Conservation (phyloP, 1,140 invertebrate species). For the Amyelois transitella region DNA sequence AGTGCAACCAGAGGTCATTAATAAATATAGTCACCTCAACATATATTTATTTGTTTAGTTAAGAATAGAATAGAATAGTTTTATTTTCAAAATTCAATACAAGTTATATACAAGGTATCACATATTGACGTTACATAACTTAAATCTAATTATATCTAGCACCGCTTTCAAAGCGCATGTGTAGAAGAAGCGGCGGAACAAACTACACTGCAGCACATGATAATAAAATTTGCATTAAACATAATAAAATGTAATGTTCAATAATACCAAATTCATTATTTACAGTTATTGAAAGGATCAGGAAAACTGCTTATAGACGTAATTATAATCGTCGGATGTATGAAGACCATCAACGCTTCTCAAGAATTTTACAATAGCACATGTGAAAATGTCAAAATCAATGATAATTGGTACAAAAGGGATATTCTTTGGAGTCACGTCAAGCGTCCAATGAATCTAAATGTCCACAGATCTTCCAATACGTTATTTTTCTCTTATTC, state of each 20-base stretch:
- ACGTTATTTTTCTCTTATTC: conserved; percentile 46
- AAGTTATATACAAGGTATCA: no score
- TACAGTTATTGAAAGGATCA: background rate
- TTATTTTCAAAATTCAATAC: no score
- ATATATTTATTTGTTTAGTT: no score
- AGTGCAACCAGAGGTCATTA: no score
- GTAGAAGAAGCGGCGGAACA: no score
- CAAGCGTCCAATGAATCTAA: conserved; percentile 40
- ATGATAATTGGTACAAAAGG: conserved; percentile 37
- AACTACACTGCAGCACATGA: no score
- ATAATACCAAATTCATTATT: background rate
- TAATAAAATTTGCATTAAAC: no score
- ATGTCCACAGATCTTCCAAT: conserved; percentile 40
- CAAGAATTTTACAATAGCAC: background rate
- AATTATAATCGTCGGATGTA: background rate
- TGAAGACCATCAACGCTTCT: background rate
- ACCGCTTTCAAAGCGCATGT: no score
- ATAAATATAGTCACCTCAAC: no score
- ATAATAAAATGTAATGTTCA: background rate
- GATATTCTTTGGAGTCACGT: conserved; percentile 29
- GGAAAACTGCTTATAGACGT: background rate
- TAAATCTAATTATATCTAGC: no score
- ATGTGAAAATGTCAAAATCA: conserved; percentile 35
- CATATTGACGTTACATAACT: no score
- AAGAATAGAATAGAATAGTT: no score